Conservation (phyloP, 2,113 vertebrate genomes). For the Zapornia atra region DNA sequence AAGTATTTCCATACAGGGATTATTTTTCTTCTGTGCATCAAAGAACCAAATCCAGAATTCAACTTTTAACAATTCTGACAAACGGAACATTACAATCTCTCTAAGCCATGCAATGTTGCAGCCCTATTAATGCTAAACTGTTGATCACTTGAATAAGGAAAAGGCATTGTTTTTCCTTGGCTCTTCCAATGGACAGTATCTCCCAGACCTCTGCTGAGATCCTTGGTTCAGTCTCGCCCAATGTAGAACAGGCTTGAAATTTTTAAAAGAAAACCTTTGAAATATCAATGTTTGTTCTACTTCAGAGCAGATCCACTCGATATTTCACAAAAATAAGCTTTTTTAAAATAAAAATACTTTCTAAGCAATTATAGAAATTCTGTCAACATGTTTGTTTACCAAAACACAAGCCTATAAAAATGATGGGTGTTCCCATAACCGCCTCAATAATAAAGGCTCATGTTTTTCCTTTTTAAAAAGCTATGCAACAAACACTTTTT, state of each 20-base stretch:
- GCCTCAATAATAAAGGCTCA: neutral
- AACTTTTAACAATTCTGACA: constrained; percentile 6
- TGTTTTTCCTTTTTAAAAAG: neutral
- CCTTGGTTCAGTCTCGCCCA: neutral
- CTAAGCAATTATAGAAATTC: constrained; percentile 4
- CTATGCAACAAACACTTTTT: neutral
- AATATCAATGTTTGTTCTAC: neutral
- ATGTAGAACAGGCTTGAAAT: neutral
- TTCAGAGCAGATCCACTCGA: neutral
- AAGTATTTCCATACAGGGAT: constrained; percentile 24
- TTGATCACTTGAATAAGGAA: neutral
- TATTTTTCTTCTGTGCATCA: neutral
- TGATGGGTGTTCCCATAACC: neutral
- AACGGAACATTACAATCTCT: neutral
- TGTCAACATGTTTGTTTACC: neutral
- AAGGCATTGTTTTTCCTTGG: neutral
- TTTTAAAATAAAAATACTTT: neutral
- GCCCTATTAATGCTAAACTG: neutral
- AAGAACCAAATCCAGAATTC: neutral
- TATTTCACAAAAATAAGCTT: neutral
- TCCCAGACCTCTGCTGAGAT: neutral
- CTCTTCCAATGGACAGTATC: neutral
- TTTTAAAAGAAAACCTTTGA: neutral
- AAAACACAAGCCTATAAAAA: neutral
- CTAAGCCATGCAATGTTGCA: neutral